A percentile compares a stretch with the other conserved stretches of the same genome.
Conservation (phyloP, 2,113 vertebrate species). For the Monopterus albus region DNA sequence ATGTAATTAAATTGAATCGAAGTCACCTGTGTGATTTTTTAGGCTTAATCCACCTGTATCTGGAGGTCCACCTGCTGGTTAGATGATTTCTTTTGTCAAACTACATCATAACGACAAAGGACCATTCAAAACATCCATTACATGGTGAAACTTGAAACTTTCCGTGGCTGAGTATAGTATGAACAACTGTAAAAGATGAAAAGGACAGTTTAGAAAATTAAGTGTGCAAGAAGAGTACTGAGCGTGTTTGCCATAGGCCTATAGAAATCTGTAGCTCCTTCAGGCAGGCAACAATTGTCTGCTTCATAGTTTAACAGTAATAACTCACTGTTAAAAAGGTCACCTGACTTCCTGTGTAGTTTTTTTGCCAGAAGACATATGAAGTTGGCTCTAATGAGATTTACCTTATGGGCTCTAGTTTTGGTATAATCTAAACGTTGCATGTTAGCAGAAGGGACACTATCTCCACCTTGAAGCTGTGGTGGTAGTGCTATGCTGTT, state of each 20-base stretch:
- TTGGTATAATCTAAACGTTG: neutral
- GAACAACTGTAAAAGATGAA: neutral
- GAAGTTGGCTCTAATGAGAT: neutral
- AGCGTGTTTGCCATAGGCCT: too few relatives aligned
- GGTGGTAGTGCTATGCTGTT: neutral
- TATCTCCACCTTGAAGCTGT: neutral
- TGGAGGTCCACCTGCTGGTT: neutral
- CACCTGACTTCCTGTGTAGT: neutral
- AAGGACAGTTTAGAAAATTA: neutral
- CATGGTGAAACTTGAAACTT: neutral
- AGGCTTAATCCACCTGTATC: neutral
- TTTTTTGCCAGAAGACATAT: neutral
- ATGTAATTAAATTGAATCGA: constrained; percentile 24
- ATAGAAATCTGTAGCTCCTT: too few relatives aligned
- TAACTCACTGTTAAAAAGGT: neutral
- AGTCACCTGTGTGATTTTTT: constrained; percentile 14
- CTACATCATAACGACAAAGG: neutral
- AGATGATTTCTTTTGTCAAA: neutral
- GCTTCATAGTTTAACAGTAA: neutral
- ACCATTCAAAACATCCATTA: neutral
- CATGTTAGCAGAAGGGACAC: neutral
- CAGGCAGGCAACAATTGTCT: neutral
- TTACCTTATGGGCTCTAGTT: neutral
- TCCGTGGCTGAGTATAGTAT: neutral
- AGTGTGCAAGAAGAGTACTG: neutral